A percentile compares a stretch with the other conserved stretches of the same genome.
Conservation (phyloP, 2,888 invertebrate species). For the Chaetogeoica ovagalla region DNA sequence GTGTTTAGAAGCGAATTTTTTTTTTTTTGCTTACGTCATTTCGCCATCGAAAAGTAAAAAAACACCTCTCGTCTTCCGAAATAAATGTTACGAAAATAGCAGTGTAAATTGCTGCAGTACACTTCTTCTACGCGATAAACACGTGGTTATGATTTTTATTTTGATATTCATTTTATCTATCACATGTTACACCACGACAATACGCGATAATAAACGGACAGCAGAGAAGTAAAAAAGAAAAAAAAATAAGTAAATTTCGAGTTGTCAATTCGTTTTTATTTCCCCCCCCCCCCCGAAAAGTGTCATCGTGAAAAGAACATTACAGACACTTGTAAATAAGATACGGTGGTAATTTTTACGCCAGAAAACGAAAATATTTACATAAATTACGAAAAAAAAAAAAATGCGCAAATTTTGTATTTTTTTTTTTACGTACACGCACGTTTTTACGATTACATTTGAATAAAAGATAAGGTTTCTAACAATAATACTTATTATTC, state of each 20-base stretch:
- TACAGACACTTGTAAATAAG: background rate
- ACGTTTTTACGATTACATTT: background rate
- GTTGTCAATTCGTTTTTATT: background rate
- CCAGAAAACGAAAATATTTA: background rate
- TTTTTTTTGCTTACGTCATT: too few species aligned
- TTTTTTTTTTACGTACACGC: background rate
- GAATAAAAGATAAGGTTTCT: constrained; percentile 19
- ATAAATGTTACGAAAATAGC: too few species aligned
- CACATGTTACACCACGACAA: too few species aligned
- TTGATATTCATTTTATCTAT: too few species aligned
- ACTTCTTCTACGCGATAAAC: too few species aligned
- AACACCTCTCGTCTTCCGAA: too few species aligned
- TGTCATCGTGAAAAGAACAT: background rate
- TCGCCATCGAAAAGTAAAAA: too few species aligned
- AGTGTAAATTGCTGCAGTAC: too few species aligned
- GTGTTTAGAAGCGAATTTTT: too few species aligned
- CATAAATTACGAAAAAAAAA: constrained; percentile 12
- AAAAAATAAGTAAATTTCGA: background rate
- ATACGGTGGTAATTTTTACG: background rate
- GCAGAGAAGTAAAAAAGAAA: too few species aligned
- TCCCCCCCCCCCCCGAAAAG: background rate
- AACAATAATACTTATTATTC: background rate
- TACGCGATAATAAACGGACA: too few species aligned
- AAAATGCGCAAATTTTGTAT: constrained; percentile 4
- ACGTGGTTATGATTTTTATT: too few species aligned